Percentiles rank a stretch among this genome's conserved stretches.
These are phyloP conservation scores for Prolemur simus DNA, from an alignment of 2,113 vertebrate species.

Conservation along the genomic window DNA sequence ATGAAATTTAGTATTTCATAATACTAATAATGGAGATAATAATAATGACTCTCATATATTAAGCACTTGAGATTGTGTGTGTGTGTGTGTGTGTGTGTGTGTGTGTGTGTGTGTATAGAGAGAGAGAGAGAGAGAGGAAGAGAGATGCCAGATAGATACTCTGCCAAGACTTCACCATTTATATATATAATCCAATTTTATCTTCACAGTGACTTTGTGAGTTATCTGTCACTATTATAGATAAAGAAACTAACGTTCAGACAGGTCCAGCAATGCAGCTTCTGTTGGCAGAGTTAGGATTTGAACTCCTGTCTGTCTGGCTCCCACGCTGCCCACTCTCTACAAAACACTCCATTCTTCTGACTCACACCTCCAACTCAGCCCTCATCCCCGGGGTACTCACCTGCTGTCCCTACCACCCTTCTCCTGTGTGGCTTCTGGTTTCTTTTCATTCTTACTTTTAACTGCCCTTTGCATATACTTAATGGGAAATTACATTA, in stretches of 20 bases:
- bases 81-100: too few relatives aligned
- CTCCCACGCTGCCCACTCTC: neutral
- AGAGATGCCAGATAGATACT: neutral
- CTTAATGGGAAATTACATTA: neutral
- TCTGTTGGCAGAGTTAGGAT: neutral
- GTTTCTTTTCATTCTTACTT: neutral
- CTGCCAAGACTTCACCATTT: neutral
- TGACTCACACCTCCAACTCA: neutral
- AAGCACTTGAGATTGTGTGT: neutral
- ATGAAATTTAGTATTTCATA: neutral
- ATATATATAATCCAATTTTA: neutral
- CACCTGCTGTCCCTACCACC: neutral
- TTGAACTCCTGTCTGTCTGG: neutral
- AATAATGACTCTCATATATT: neutral
- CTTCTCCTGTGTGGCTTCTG: neutral
- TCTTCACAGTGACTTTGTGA: neutral
- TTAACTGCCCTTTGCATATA: neutral
- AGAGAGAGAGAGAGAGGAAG: neutral
- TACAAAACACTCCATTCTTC: neutral
- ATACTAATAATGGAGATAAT: neutral
- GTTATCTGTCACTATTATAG: neutral
- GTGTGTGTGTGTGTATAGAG: too few relatives aligned
- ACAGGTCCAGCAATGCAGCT: neutral
- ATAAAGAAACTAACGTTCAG: neutral
- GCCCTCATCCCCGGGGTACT: neutral